Evolutionary conservation across 1,140 invertebrate species (phyloP).

Genomic region (Drosophila novamexicana): DNA sequence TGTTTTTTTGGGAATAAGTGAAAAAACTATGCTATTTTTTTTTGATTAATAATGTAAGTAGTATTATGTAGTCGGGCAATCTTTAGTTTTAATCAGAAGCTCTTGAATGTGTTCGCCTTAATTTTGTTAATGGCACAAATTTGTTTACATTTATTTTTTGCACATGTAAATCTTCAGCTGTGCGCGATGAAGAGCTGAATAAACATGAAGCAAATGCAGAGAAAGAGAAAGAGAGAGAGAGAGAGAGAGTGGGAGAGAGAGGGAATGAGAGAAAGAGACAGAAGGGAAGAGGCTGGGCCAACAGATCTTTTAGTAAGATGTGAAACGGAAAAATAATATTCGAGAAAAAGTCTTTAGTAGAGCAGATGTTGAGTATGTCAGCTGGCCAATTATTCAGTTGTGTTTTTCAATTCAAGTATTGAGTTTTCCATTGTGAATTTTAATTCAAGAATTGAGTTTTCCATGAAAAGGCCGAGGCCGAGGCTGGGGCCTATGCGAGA

Average conservation of each 20-base stretch:
- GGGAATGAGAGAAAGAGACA: not conserved
- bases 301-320: conserved; percentile 10
- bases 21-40: too few relatives aligned
- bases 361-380: conserved; percentile 9
- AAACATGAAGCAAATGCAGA: conserved; percentile 8
- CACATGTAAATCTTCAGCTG: conserved; percentile 13
- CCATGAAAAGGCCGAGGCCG: conserved; percentile 6
- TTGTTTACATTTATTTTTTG: conserved; percentile 61
- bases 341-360: not conserved
- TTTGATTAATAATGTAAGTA: not conserved
- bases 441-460: conserved; percentile 24
- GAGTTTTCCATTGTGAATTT: conserved; percentile 11
- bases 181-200: conserved; percentile 27
- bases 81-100: not conserved
- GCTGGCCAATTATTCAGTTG: not conserved
- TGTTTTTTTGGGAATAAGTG: too few relatives aligned
- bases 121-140: conserved; percentile 70
- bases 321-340: not conserved
- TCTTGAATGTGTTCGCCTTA: conserved; percentile 52
- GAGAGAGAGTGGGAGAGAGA: not conserved
- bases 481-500: too few relatives aligned
- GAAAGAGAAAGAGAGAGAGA: not conserved
- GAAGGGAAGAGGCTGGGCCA: not conserved
- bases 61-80: conserved; percentile 10
- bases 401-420: conserved; percentile 18